These are phyloP conservation scores for Dinoponera quadriceps DNA, from an alignment of 1,140 invertebrate species.

Conservation along the genomic window DNA sequence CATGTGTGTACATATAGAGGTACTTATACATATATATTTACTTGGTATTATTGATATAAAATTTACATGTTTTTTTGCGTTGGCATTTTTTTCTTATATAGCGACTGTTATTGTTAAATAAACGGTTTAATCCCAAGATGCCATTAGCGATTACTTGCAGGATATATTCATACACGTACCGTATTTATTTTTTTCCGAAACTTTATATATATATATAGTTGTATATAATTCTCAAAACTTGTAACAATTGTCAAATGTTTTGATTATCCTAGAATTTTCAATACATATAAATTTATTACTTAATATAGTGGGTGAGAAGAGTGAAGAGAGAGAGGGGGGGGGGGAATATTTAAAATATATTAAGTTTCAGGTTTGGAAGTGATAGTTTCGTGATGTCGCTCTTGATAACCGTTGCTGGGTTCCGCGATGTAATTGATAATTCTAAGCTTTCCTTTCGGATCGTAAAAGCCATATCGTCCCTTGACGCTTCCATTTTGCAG, in stretches of 20 bases:
- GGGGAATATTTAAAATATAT: not conserved
- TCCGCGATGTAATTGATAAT: conserved; percentile 92
- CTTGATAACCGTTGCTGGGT: conserved; percentile 90
- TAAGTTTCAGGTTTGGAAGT: conserved; percentile 42
- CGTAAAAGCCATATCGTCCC: conserved; percentile 94
- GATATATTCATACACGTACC: too few relatives aligned
- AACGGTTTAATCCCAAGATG: conserved; percentile 50
- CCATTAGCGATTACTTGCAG: not conserved
- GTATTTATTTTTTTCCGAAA: not conserved
- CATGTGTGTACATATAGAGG: not conserved
- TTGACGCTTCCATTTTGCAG: conserved; percentile 91
- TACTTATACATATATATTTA: conserved; percentile 1
- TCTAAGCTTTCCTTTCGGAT: conserved; percentile 91
- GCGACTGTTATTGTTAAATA: conserved; percentile 65
- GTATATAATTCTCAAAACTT: not conserved
- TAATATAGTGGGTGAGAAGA: not conserved
- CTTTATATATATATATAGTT: not conserved
- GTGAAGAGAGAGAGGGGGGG: not conserved
- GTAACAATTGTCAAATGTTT: not conserved
- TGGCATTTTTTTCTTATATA: conserved; percentile 64
- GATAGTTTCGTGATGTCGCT: conserved; percentile 80
- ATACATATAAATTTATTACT: conserved; percentile 21
- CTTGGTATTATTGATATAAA: conserved; percentile 33
- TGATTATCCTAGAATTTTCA: not conserved
- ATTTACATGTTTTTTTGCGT: conserved; percentile 44